Percentiles rank a stretch among this genome's conserved stretches.
phyloP scores from a whole-genome alignment of 1,140 invertebrate species.

The Heliconius melpomene region DNA sequence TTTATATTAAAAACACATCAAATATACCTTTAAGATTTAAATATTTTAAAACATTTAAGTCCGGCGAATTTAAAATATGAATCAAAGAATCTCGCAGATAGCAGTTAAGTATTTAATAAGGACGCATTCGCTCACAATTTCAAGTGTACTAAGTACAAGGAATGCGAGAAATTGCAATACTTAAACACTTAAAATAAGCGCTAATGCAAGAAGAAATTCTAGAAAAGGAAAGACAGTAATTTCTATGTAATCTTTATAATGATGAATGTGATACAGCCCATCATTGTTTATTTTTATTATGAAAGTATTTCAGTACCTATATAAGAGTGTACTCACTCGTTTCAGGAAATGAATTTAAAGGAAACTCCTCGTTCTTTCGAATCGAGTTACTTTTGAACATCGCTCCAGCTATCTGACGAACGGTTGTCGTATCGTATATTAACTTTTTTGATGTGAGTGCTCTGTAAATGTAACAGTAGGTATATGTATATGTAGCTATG shows the following conservation, averaged over 20 bases:
- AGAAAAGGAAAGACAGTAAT: background rate
- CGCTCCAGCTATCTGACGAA: constrained; percentile 25
- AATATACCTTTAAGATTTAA: too few relatives aligned
- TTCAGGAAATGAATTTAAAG: constrained; percentile 56
- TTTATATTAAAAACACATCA: too few relatives aligned
- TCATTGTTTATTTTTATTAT: background rate
- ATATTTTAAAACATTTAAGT: background rate
- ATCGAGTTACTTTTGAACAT: constrained; percentile 37
- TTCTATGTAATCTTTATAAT: background rate
- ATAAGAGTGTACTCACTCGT: constrained; percentile 32
- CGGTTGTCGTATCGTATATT: constrained; percentile 30
- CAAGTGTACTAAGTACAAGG: background rate
- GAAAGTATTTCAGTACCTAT: background rate
- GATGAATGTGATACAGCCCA: background rate
- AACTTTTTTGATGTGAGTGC: constrained; percentile 25
- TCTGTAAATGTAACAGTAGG: constrained; percentile 28
- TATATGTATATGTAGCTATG: background rate
- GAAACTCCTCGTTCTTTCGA: constrained; percentile 38
- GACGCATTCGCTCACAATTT: constrained; percentile 6
- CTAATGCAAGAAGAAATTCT: background rate
- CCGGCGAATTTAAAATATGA: background rate
- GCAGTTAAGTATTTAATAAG: constrained; percentile 1
- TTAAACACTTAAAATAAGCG: constrained; percentile 4
- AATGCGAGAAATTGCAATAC: background rate
- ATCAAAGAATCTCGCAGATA: background rate